Conservation (phyloP, 1,140 invertebrate genomes). For the Paracyclopina nana region DNA sequence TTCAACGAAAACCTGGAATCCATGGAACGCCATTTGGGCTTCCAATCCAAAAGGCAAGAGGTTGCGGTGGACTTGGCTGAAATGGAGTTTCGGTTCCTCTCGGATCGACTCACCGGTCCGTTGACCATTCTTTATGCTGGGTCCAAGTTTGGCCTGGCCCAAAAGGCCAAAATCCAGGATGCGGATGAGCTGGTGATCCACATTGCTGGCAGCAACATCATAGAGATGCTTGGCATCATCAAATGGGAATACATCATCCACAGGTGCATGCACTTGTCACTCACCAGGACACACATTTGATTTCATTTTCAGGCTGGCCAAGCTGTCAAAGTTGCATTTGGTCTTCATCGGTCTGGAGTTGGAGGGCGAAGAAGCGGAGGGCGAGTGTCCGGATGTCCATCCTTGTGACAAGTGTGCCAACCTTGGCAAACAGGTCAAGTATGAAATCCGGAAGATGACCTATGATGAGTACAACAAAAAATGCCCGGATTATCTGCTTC, state of each 20-base stretch:
- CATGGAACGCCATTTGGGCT: background rate
- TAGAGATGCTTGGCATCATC: background rate
- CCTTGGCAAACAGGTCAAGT: background rate
- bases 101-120: background rate
- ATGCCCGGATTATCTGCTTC: background rate
- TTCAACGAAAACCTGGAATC: background rate
- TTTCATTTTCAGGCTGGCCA: too few species aligned
- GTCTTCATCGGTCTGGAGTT: background rate
- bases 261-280: too few species aligned
- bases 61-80: too few species aligned
- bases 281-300: too few species aligned
- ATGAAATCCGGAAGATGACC: background rate
- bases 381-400: background rate
- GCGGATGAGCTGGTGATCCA: background rate
- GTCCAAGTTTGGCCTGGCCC: background rate
- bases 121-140: background rate
- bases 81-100: background rate
- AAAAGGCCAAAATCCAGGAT: background rate
- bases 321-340: background rate
- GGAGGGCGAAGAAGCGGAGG: background rate
- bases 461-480: background rate
- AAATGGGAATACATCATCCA: background rate
- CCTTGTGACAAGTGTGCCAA: background rate
- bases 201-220: background rate
- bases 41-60: background rate